Evolutionary conservation across 2,113 vertebrate species (phyloP).

Genomic region (Ardeotis arabs): DNA sequence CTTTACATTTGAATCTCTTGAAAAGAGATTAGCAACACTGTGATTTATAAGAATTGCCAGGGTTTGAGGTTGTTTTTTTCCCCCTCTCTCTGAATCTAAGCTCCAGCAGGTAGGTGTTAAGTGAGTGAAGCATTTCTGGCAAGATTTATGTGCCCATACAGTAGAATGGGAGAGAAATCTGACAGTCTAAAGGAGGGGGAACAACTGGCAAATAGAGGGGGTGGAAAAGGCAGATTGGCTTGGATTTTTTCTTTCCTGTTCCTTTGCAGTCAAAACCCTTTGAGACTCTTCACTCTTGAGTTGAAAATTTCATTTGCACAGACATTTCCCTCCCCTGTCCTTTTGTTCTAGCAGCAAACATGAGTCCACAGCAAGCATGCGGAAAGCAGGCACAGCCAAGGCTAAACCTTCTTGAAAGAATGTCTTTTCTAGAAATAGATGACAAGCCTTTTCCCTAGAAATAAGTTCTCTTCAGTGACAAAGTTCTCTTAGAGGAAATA

Average conservation of each 20-base stretch:
- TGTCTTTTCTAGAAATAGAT: slow-evolving; percentile 17
- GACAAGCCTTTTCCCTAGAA: slow-evolving; percentile 10
- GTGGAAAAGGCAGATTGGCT: slow-evolving; percentile 40
- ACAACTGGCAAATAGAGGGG: slow-evolving; percentile 36
- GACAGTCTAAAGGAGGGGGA: slow-evolving; percentile 52
- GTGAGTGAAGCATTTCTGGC: slow-evolving; percentile 66
- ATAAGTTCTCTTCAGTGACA: not conserved
- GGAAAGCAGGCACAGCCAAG: not conserved
- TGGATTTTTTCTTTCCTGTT: slow-evolving; percentile 56
- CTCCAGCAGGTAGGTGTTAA: slow-evolving; percentile 67
- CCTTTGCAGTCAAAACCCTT: slow-evolving; percentile 37
- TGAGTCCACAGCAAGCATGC: not conserved
- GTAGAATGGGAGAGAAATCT: slow-evolving; percentile 60
- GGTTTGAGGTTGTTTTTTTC: slow-evolving; percentile 33
- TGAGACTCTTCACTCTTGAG: slow-evolving; percentile 29
- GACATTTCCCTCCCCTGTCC: slow-evolving; percentile 30
- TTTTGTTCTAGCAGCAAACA: slow-evolving; percentile 53
- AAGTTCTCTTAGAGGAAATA: not conserved
- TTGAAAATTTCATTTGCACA: slow-evolving; percentile 49
- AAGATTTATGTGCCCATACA: slow-evolving; percentile 53
- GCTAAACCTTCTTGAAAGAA: not conserved
- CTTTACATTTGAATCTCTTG: slow-evolving; percentile 72
- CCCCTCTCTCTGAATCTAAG: slow-evolving; percentile 12
- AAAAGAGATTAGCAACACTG: slow-evolving; percentile 68
- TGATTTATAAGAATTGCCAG: slow-evolving; percentile 65